Evolutionary conservation across 2,113 vertebrate genomes (phyloP), one percentile per base, ranked within the genome.

Genomic region (Aspidoscelis tigris): DNA sequence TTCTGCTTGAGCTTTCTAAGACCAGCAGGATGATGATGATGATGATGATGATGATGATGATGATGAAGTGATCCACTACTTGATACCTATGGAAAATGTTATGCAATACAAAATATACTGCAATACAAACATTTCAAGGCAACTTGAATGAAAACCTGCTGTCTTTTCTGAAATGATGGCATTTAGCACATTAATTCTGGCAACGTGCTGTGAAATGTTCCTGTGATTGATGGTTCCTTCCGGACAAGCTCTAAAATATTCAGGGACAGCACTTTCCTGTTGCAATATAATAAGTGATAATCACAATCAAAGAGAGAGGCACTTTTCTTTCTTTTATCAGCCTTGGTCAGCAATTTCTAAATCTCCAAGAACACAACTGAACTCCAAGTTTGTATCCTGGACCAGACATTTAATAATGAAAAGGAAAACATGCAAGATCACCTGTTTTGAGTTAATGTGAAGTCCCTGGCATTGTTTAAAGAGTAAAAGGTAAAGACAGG

Each of bases 161-260:
- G 65, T 1, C 14, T 76, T n/a, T 50, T 86, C 5, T 44, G 22
- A 61, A 79, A 33, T 18, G 78, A 83, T 74, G 41, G 50, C 5
- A 33, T 80, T 61, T 41, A 33, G 6, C 39, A 16, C 55, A 64
- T 47, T 79, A 11, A 73, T 88, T 47, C 75, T 8, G 55, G 55
- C 73, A 39, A 7, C 39, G n/a, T 50, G 43, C 81, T 61, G 66
- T 66, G 26, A 47, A 55, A 65, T 33, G 33, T 65, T 26, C 55
- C n/a, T 83, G 53, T 66, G 44, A 76, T 64, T 33, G 61, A 83
- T 76, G 41, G 43, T 44, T 39, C 58, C 66, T 83, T 66, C 72
- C 43, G 14, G 20, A 9, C 61, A 47, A 18, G 21, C 43, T 47
- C 33, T 50, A 83, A 75, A 66, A 47, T 83, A 47, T 53, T 7